Conservation (phyloP, 2,888 invertebrate genomes). For the Ormyrus rosae region DNA sequence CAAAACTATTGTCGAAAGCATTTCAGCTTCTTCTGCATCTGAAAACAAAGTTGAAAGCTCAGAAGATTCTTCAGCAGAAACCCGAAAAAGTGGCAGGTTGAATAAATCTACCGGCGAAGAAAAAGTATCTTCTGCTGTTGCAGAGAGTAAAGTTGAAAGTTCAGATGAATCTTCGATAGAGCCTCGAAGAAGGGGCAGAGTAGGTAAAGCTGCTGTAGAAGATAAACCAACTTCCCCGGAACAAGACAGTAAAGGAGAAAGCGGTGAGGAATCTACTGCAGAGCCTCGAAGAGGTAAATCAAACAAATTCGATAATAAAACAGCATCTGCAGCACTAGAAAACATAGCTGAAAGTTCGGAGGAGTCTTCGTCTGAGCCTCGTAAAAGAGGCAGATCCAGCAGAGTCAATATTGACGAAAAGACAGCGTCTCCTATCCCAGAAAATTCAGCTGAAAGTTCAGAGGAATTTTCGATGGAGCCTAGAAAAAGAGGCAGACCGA, state of each 20-base stretch:
- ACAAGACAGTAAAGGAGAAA: background rate
- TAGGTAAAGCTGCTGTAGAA: background rate
- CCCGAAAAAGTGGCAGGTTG: slow-evolving; percentile 57
- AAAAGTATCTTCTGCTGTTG: background rate
- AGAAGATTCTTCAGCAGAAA: background rate
- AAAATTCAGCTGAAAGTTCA: background rate
- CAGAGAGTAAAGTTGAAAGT: slow-evolving; percentile 42
- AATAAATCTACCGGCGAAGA: slow-evolving; percentile 18
- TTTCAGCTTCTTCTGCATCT: background rate
- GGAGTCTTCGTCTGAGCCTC: background rate
- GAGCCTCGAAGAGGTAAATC: slow-evolving; percentile 4
- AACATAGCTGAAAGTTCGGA: background rate
- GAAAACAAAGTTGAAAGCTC: slow-evolving; percentile 13
- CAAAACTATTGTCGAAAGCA: slow-evolving; percentile 7
- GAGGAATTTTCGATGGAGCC: background rate
- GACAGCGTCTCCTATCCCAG: background rate
- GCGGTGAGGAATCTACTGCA: background rate
- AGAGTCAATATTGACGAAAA: background rate
- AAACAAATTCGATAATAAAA: background rate
- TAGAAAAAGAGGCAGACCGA: background rate
- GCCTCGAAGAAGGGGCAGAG: slow-evolving; percentile 4
- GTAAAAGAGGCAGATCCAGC: background rate
- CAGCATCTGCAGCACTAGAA: too few relatives aligned
- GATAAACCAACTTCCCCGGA: slow-evolving; percentile 37
- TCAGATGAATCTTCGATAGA: slow-evolving; percentile 4